These are phyloP conservation scores for Sebastes oblongus DNA, from an alignment of 2,797 vertebrate species.

Conservation along the genomic window DNA sequence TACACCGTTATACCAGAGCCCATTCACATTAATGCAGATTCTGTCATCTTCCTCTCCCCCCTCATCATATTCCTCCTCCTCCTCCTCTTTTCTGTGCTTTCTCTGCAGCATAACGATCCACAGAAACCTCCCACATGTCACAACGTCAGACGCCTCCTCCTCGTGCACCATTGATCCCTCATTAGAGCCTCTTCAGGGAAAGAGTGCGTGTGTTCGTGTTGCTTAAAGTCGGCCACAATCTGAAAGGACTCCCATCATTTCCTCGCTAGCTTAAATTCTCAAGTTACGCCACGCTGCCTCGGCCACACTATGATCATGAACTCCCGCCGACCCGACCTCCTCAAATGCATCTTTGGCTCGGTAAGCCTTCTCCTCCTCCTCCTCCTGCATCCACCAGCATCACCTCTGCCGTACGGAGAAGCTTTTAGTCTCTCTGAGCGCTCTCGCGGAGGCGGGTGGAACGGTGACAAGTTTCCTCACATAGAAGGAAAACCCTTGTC, in stretches of 20 bases:
- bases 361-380: neutral
- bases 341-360: neutral
- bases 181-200: conserved; percentile 1
- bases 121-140: conserved; percentile 29
- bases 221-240: neutral
- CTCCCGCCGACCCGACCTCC: neutral
- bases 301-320: neutral
- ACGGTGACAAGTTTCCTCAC: conserved; percentile 1
- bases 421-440: neutral
- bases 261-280: neutral
- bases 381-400: neutral
- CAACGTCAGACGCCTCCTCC: neutral
- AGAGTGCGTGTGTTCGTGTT: fast-evolving
- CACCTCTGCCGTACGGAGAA: neutral
- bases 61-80: neutral
- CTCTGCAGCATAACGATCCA: conserved; percentile 17
- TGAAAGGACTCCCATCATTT: neutral
- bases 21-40: neutral
- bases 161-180: conserved; percentile 14
- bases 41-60: neutral
- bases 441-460: neutral
- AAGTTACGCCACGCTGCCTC: neutral
- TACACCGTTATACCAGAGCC: neutral
- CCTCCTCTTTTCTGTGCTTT: conserved; percentile 1
- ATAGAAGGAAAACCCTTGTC: conserved; percentile 11